Percentiles rank a stretch among this genome's conserved stretches.
phyloP scores from a whole-genome alignment of 2,113 vertebrate genomes.

The Hippopotamus amphibius region DNA sequence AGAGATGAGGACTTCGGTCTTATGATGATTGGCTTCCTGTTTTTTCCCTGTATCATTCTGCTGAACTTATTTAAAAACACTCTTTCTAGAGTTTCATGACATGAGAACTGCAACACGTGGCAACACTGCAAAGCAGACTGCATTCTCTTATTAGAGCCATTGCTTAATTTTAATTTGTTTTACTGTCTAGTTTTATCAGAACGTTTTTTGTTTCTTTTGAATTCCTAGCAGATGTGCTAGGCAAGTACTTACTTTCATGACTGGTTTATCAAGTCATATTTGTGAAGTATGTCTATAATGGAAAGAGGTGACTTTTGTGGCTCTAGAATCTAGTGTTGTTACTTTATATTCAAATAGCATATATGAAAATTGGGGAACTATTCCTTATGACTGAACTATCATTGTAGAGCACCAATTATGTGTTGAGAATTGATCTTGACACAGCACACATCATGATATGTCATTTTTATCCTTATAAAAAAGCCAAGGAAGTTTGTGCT shows the following conservation, averaged over 20 bases:
- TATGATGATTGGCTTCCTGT: neutral
- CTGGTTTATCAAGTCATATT: slow-evolving; percentile 11
- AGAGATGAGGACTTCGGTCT: neutral
- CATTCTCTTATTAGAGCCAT: slow-evolving; percentile 4
- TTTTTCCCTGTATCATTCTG: neutral
- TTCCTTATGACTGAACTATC: neutral
- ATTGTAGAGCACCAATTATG: neutral
- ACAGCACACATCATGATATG: neutral
- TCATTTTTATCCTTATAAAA: neutral
- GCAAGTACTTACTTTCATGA: neutral
- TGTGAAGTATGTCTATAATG: neutral
- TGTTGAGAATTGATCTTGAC: neutral
- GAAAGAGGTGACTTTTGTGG: neutral
- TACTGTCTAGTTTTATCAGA: neutral
- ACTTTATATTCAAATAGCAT: neutral
- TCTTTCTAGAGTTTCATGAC: slow-evolving; percentile 41
- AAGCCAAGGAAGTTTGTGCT: neutral
- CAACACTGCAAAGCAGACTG: neutral
- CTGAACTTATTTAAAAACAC: neutral
- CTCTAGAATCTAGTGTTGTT: neutral
- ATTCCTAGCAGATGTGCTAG: neutral
- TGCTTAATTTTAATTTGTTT: slow-evolving; percentile 55
- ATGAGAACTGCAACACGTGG: neutral
- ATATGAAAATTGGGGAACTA: neutral
- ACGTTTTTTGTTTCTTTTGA: neutral